Evolutionary conservation across 2,888 invertebrate species (phyloP).

Genomic region (Graphium colonna): DNA sequence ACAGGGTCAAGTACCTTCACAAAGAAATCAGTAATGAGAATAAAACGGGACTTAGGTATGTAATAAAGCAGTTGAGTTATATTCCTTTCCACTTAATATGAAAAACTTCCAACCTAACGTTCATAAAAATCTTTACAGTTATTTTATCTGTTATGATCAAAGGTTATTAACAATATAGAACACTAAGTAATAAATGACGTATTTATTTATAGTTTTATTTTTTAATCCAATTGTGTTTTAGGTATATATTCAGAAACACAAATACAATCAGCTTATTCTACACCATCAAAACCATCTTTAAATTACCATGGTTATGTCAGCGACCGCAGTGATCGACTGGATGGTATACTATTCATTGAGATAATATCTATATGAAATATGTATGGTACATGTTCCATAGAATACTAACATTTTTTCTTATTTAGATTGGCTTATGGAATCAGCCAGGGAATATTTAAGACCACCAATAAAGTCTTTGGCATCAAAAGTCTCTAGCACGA

Average conservation of each 20-base stretch:
- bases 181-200: no score
- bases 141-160: no score
- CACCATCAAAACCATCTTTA: constrained; percentile 15
- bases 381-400: no score
- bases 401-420: no score
- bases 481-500: constrained; percentile 14
- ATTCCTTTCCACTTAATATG: no score
- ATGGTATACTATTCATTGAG: background rate
- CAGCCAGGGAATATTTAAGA: constrained; percentile 12
- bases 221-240: no score
- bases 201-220: no score
- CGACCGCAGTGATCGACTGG: constrained; percentile 12
- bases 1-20: constrained; percentile 21
- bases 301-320: background rate
- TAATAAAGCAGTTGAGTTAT: background rate
- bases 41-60: constrained; percentile 15
- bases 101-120: background rate
- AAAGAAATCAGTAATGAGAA: constrained; percentile 9
- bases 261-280: constrained; percentile 4
- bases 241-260: constrained; percentile 3
- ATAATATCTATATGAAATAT: no score
- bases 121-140: constrained; percentile 13
- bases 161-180: no score
- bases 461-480: constrained; percentile 10
- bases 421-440: constrained; percentile 21